phyloP scores from a whole-genome alignment of 2,888 invertebrate genomes.

The Dryococelus australis region DNA sequence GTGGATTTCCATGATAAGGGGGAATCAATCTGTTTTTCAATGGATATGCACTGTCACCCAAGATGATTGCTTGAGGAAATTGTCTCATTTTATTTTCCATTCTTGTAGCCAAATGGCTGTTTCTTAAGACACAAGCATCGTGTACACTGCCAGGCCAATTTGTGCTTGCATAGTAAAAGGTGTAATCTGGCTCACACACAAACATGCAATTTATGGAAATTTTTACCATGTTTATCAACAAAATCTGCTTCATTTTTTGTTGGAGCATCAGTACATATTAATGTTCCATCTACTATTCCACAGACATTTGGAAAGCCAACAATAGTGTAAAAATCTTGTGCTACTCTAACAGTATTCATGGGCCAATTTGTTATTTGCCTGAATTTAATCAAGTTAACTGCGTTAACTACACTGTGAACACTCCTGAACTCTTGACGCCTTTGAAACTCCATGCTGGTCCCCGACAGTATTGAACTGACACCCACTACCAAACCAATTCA shows the following conservation, averaged over 20 bases:
- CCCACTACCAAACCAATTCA: slow-evolving; percentile 5
- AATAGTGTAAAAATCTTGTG: slow-evolving; percentile 2
- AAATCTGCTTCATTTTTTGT: no score
- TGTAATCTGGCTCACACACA: background rate
- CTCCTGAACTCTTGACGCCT: background rate
- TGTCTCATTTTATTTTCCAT: background rate
- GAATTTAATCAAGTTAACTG: slow-evolving; percentile 6
- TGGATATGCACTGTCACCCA: slow-evolving; percentile 16
- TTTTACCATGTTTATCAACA: background rate
- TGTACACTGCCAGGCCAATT: background rate
- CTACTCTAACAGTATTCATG: background rate
- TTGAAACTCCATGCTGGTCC: background rate
- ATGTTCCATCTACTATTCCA: slow-evolving; percentile 10
- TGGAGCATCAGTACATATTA: background rate
- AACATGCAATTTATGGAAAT: background rate
- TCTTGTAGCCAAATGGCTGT: background rate
- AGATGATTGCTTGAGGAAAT: background rate
- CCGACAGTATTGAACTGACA: background rate
- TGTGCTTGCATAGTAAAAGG: background rate
- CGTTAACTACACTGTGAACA: background rate
- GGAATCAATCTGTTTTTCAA: background rate
- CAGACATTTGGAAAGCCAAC: background rate
- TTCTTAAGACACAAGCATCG: background rate
- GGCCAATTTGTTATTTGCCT: slow-evolving; percentile 3
- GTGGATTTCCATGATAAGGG: background rate